phyloP scores from a whole-genome alignment of 2,113 vertebrate species.

The Willisornis vidua region DNA sequence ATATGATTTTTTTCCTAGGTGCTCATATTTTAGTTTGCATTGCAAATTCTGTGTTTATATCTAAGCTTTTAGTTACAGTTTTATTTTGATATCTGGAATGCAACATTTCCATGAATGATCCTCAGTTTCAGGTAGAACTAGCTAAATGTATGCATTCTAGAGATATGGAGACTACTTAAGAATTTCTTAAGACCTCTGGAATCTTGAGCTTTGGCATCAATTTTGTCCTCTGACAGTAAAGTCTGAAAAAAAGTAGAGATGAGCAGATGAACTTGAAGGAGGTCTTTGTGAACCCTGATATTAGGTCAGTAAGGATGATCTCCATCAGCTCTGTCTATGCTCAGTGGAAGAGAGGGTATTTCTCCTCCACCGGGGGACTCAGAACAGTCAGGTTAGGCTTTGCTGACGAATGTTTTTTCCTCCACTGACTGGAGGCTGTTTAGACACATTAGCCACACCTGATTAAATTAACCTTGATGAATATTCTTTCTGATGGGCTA shows the following conservation, averaged over 20 bases:
- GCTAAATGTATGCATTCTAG: neutral
- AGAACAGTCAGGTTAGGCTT: neutral
- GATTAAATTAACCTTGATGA: constrained; percentile 15
- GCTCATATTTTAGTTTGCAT: neutral
- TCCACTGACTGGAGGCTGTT: neutral
- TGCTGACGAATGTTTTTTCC: neutral
- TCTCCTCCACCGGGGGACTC: neutral
- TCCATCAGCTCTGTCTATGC: neutral
- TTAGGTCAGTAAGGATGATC: neutral
- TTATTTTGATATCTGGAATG: neutral
- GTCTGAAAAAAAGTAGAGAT: neutral
- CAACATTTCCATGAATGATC: neutral
- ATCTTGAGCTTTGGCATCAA: neutral
- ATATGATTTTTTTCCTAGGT: neutral
- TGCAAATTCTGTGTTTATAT: neutral
- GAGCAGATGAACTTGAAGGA: neutral
- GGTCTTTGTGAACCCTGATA: rapidly evolving
- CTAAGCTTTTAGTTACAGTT: neutral
- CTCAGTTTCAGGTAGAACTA: neutral
- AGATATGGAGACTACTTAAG: neutral
- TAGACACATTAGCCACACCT: neutral
- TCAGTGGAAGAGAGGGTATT: neutral
- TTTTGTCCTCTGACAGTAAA: neutral
- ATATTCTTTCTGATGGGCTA: constrained; percentile 1
- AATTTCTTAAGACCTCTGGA: neutral